phyloP scores from a whole-genome alignment of 2,888 invertebrate genomes.

The Ectemnius cavifrons region DNA sequence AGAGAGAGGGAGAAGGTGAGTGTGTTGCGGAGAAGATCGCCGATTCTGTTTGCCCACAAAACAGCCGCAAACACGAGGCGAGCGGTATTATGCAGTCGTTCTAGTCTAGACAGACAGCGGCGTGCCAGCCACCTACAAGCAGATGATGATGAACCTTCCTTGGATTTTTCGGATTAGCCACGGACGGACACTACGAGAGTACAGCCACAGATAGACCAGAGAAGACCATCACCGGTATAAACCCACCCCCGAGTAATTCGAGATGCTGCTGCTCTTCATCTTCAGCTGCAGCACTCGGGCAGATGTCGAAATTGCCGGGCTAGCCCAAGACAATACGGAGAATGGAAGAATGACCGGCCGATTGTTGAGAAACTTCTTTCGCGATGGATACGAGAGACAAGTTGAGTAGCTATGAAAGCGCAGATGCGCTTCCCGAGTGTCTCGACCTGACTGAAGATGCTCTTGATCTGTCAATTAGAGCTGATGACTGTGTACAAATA shows the following conservation, averaged over 20 bases:
- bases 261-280: constrained; percentile 66
- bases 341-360: constrained; percentile 57
- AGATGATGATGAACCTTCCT: constrained; percentile 68
- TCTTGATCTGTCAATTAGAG: constrained; percentile 7
- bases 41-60: constrained; percentile 66
- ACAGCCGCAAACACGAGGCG: constrained; percentile 56
- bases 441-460: neutral
- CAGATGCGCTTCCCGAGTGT: neutral
- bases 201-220: constrained; percentile 12
- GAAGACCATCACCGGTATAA: constrained; percentile 40
- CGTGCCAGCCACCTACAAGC: constrained; percentile 55
- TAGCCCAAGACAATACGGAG: constrained; percentile 69
- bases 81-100: constrained; percentile 46
- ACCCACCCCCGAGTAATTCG: constrained; percentile 68
- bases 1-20: constrained; percentile 22
- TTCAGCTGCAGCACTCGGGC: constrained; percentile 67
- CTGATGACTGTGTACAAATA: constrained; percentile 7
- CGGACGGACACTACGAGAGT: constrained; percentile 42
- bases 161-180: constrained; percentile 53
- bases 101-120: constrained; percentile 47
- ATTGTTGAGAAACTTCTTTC: neutral
- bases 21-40: constrained; percentile 45
- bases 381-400: constrained; percentile 1
- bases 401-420: neutral
- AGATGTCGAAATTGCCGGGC: constrained; percentile 67